Evolutionary conservation across 2,888 invertebrate species (phyloP).

Genomic region (Macroteleia sp.): DNA sequence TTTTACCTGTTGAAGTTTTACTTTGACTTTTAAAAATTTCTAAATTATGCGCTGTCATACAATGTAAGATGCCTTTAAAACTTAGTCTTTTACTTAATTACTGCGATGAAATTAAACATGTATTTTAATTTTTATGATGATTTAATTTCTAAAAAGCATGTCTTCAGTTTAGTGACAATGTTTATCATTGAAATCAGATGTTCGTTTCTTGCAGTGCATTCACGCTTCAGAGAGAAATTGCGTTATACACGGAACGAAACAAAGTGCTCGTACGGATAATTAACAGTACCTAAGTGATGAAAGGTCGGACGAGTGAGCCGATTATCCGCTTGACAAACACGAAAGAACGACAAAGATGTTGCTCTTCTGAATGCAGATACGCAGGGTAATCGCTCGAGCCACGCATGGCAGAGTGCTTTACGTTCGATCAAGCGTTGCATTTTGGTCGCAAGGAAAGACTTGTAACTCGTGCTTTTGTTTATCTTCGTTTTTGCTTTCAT

Average conservation of each 20-base stretch:
- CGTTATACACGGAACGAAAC: constrained; percentile 32
- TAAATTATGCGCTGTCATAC: no score
- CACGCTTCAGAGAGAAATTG: constrained; percentile 29
- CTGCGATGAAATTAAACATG: no score
- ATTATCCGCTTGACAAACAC: constrained; percentile 60
- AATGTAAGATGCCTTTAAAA: no score
- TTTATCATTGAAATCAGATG: constrained; percentile 5
- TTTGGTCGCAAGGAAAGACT: constrained; percentile 25
- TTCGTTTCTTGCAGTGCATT: constrained; percentile 24
- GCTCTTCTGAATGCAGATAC: constrained; percentile 29
- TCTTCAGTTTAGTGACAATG: background rate
- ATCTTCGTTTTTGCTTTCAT: constrained; percentile 24
- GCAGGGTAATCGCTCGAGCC: constrained; percentile 43
- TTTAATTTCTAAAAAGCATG: no score
- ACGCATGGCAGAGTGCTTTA: constrained; percentile 48
- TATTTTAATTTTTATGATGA: no score
- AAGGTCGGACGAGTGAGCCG: constrained; percentile 38
- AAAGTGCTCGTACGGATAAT: constrained; percentile 33
- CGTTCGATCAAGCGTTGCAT: constrained; percentile 52
- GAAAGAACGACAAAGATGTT: constrained; percentile 50
- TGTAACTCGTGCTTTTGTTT: constrained; percentile 47
- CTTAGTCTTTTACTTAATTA: no score
- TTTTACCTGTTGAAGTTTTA: no score
- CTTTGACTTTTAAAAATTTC: no score
- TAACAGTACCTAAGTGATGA: constrained; percentile 51